Conservation (phyloP, 2,113 vertebrate genomes). For the Laticauda colubrina region DNA sequence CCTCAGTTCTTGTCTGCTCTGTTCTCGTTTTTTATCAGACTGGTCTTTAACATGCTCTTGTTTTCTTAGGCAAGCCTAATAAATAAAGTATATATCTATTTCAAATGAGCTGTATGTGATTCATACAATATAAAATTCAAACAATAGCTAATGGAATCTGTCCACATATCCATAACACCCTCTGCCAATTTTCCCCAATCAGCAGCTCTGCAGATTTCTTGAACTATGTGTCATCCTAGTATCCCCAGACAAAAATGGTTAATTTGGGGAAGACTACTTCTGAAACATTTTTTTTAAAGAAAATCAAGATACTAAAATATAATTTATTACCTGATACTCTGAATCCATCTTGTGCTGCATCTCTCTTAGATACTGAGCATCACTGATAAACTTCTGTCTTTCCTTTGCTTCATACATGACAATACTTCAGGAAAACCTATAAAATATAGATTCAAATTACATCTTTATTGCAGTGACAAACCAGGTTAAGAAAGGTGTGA, state of each 20-base stretch:
- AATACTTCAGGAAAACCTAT: constrained; percentile 44
- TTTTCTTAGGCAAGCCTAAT: constrained; percentile 57
- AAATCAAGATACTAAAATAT: background rate
- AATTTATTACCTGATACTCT: constrained; percentile 56
- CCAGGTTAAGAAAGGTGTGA: background rate
- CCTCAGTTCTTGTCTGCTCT: constrained; percentile 23
- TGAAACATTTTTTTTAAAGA: background rate
- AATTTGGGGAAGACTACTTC: background rate
- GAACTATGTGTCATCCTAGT: background rate
- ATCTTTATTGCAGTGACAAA: background rate
- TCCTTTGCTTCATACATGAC: constrained; percentile 54
- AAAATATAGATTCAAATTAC: background rate
- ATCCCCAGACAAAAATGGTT: background rate
- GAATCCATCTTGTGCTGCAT: constrained; percentile 56
- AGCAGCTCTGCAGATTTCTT: background rate
- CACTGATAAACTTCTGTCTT: constrained; percentile 51
- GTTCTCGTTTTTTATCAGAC: constrained; percentile 45
- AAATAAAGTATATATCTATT: constrained; percentile 13
- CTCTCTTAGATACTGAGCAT: constrained; percentile 43
- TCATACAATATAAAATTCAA: background rate
- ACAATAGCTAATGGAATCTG: background rate
- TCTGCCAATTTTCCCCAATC: background rate
- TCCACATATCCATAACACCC: background rate
- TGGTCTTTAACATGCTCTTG: constrained; percentile 48
- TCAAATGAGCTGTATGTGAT: background rate